Evolutionary conservation across 2,113 vertebrate species (phyloP), one percentile per base, ranked within the genome.

Genomic region (Myrmecophaga tridactyla): DNA sequence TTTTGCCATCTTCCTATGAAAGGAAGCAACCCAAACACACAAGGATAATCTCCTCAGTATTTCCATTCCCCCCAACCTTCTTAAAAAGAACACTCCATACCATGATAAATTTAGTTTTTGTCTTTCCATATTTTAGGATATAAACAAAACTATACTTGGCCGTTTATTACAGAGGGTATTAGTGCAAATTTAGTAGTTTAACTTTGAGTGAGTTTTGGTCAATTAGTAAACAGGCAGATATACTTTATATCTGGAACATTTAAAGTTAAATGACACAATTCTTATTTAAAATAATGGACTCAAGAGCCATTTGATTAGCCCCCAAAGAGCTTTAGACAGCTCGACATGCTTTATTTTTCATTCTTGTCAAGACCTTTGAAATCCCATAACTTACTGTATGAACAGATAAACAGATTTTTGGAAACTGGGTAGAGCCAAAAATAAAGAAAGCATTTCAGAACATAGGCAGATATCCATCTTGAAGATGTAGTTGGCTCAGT

Each of bases 1-100:
- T 91, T 93, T 92, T 93, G 86, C 85, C 87, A 84, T 92, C 80
- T 88, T 92, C 46, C 41, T 86, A 77, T 4, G 46, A 48, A 88
- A 60, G 78, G 48, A 87, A 46, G 56, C 1, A 36, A 1, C 1
- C 77, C 6, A 43, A 92, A 82, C 17, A 81, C 80, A 67, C 82
- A 72, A 84, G 96, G 89, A 81, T 67, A 39, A 67, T 31, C 70
- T 86, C 67, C 72, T 88, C 70, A 89, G 46, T 7, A 36, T 63
- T 21, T 39, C 34, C 7, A 43, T 85, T 87, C 31, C 70, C 89
- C 92, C 31, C 81, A 29, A 8, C 65, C 21, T 31, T 53, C 73
- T 39, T n/a, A 1, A 94, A 90, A 83, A 53, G 39, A n/a, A 20
- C 62, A 20, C n/a, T 83, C 39, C 43, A 39, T 11, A 58, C 18